Conservation (phyloP, 2,888 invertebrate genomes). For the Bombyx huttoni region DNA sequence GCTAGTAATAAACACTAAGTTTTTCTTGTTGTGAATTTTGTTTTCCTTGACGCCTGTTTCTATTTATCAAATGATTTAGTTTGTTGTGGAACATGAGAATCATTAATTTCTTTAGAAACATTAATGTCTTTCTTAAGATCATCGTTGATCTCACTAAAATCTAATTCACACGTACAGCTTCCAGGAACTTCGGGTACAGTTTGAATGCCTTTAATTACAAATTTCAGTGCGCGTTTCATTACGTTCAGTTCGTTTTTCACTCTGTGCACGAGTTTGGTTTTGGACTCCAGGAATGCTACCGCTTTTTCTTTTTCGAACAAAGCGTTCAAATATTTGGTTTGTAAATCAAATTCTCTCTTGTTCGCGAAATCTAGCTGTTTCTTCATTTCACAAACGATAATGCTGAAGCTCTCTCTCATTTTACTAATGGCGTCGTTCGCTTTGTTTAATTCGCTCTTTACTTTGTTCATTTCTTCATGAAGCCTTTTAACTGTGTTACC, state of each 20-base stretch:
- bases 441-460: conserved; percentile 27
- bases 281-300: conserved; percentile 33
- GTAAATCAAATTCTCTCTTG: conserved; percentile 31
- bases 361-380: conserved; percentile 35
- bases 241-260: conserved; percentile 37
- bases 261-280: conserved; percentile 32
- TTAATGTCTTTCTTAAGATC: conserved; percentile 25
- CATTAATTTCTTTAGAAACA: conserved; percentile 14
- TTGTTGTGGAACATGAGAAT: neutral
- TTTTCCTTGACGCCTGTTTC: neutral
- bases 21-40: too few species aligned
- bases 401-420: conserved; percentile 25
- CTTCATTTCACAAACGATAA: conserved; percentile 36
- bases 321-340: conserved; percentile 27
- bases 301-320: conserved; percentile 51
- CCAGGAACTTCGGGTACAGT: conserved; percentile 17
- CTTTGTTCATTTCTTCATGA: conserved; percentile 24
- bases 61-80: neutral
- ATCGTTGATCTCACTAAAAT: conserved; percentile 38
- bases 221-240: conserved; percentile 38
- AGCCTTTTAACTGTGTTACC: conserved; percentile 10
- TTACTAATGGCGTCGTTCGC: conserved; percentile 22
- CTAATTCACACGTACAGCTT: conserved; percentile 24
- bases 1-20: too few species aligned
- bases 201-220: conserved; percentile 33